Evolutionary conservation across 2,797 vertebrate species (phyloP), one percentile per base, ranked within the genome.

Genomic region (Sebastes matsubarae): DNA sequence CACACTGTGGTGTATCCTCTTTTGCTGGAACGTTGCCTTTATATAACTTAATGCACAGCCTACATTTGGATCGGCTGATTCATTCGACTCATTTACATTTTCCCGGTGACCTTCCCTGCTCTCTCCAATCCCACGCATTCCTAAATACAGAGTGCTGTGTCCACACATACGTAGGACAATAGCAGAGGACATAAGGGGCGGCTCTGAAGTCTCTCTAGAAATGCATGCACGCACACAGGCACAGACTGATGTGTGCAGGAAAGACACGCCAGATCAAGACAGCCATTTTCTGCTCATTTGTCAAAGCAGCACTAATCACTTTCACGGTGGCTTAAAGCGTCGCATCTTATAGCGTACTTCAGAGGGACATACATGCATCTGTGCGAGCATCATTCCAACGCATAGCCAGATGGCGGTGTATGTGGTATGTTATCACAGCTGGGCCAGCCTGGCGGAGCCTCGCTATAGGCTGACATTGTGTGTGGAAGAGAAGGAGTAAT

Each of bases 61-160:
- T 82, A 87, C 90, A 84, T 91, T 92, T 84, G 85, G 81, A 92
- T 77, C 34, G 82, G 84, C 88, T 94, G 92, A 94, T 93, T 94
- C 93, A 93, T 86, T 77, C 82, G 52, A 66, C 91, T 90, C 87
- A 91, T 95, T 94, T 93, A 79, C 92, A 93, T 93, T 91, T 85
- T 93, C 83, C 83, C 75, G 27, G 69, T 88, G 91, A 94, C 90
- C 93, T 94, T 90, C 82, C 72, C 75, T 91, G 90, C 84, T 81
- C 92, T 76, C 77, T 68, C 13, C 77, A 80, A 75, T 81, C 93
- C 93, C 88, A 94, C 93, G 32, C 87, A 58, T 81, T 91, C 88
- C 89, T 94, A 93, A 93, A 94, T 92, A 77, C 91, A 84, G 89
- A 86, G 80, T 57, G 63, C 83, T 54, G 74, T 59, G 79, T 93